These are phyloP conservation scores for Lepilemur ruficaudatus DNA, from an alignment of 2,797 vertebrate species.

Conservation along the genomic window DNA sequence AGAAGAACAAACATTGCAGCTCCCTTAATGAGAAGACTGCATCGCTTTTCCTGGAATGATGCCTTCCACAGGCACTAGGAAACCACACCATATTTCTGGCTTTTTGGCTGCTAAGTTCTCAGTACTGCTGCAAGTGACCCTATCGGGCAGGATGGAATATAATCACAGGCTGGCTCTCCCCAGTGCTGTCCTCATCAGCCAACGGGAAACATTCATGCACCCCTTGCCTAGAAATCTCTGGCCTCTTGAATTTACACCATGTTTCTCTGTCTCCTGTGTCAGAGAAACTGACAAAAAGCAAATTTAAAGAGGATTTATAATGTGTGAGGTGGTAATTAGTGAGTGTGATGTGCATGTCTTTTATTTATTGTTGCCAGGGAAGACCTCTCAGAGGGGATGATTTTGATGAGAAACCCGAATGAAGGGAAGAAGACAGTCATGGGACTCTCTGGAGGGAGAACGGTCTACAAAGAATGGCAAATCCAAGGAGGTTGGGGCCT, in stretches of 20 bases:
- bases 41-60: background rate
- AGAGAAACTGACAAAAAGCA: background rate
- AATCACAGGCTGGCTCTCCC: background rate
- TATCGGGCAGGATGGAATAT: fast-evolving
- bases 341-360: fast-evolving
- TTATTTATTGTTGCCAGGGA: background rate
- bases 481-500: fast-evolving
- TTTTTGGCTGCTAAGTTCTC: background rate
- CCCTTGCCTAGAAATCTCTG: background rate
- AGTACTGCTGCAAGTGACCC: fast-evolving
- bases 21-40: background rate
- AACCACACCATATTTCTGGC: fast-evolving
- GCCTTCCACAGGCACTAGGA: background rate
- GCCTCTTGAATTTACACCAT: background rate
- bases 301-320: background rate
- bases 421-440: background rate
- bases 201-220: fast-evolving
- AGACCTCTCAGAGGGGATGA: background rate
- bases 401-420: background rate
- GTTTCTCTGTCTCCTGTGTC: background rate
- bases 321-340: background rate
- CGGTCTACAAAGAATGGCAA: background rate
- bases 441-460: background rate
- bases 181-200: fast-evolving
- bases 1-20: background rate